Evolutionary conservation across 2,888 invertebrate species (phyloP).

Genomic region (Ormyrus thymus): DNA sequence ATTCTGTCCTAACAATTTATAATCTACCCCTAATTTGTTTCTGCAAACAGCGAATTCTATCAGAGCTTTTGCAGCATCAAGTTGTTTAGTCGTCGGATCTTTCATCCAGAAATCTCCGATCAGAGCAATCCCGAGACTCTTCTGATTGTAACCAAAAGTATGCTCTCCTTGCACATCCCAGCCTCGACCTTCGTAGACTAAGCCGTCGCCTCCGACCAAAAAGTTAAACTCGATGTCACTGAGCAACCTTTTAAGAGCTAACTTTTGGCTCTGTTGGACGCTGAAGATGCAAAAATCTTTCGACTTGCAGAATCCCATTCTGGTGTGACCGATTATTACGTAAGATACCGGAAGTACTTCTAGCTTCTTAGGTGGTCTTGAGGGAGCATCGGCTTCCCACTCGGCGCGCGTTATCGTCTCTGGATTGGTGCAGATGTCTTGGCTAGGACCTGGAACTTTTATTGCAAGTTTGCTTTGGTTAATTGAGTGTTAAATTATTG

Average conservation of each 20-base stretch:
- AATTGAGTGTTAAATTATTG: too few species aligned
- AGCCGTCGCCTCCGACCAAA: constrained; percentile 86
- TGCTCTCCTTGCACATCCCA: constrained; percentile 86
- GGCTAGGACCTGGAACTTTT: too few species aligned
- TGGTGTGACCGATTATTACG: constrained; percentile 26
- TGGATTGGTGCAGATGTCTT: too few species aligned
- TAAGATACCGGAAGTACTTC: not conserved
- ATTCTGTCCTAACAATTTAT: constrained; percentile 82
- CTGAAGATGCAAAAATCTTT: not conserved
- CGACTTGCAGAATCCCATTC: not conserved
- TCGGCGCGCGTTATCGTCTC: too few species aligned
- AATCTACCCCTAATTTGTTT: constrained; percentile 80
- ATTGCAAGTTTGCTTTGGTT: too few species aligned
- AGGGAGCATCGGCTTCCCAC: too few species aligned
- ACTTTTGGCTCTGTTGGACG: not conserved
- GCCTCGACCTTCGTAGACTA: constrained; percentile 84
- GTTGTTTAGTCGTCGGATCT: constrained; percentile 64
- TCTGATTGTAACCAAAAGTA: constrained; percentile 80
- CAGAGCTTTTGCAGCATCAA: constrained; percentile 80
- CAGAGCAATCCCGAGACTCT: constrained; percentile 83
- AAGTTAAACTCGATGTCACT: constrained; percentile 86
- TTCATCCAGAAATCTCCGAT: constrained; percentile 82
- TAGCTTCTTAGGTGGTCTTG: too few species aligned
- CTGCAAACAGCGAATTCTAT: constrained; percentile 79
- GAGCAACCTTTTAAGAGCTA: not conserved